A percentile compares a stretch with the other conserved stretches of the same genome.
phyloP scores from a whole-genome alignment of 2,113 vertebrate genomes.

The Bothrops jararaca region DNA sequence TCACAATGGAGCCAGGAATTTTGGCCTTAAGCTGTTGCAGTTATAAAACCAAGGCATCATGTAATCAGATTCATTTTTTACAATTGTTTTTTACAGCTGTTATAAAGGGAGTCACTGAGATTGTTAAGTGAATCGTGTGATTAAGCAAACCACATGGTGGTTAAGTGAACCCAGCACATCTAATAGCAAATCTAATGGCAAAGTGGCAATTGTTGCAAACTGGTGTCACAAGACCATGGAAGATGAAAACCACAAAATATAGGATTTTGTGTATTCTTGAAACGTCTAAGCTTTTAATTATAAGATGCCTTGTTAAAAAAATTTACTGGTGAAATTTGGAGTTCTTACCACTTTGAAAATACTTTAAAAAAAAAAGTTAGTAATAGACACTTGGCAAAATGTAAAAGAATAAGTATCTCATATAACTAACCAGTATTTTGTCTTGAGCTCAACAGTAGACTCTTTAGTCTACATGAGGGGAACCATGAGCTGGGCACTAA shows the following conservation, averaged over 20 bases:
- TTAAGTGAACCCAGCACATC: not conserved
- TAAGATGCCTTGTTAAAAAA: conserved; percentile 84
- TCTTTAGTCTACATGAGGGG: not conserved
- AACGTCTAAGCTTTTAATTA: conserved; percentile 77
- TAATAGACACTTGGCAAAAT: conserved; percentile 76
- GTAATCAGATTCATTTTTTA: not conserved
- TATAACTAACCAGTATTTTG: not conserved
- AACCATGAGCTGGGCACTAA: not conserved
- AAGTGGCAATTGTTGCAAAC: not conserved
- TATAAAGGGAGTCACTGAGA: not conserved
- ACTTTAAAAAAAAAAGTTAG: conserved; percentile 64
- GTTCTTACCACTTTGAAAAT: conserved; percentile 74
- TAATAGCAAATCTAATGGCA: not conserved
- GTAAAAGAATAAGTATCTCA: conserved; percentile 77
- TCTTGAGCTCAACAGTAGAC: not conserved
- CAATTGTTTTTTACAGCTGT: not conserved
- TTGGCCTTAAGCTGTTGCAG: not conserved
- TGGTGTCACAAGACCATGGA: not conserved
- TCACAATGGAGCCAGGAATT: conserved; percentile 47
- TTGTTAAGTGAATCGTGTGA: not conserved
- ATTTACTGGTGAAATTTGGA: conserved; percentile 81
- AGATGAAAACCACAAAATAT: conserved; percentile 78
- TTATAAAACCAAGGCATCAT: not conserved
- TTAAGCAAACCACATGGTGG: not conserved
- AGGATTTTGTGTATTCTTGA: conserved; percentile 80